Conservation (phyloP, 2,888 invertebrate genomes). For the Pilophorus perplexus region DNA sequence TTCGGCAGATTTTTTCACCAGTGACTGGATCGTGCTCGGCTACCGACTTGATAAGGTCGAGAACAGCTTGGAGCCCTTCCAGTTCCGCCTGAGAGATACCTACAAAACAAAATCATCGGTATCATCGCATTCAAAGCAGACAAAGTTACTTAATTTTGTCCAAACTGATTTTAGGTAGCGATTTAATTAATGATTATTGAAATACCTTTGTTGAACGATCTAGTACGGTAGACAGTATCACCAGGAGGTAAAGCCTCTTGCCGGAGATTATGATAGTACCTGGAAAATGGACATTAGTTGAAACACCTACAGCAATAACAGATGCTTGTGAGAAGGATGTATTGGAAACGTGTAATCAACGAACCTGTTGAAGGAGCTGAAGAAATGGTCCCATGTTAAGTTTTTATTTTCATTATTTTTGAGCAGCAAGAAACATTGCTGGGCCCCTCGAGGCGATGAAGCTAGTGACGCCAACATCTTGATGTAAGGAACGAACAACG, state of each 20-base stretch:
- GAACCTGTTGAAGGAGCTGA: slow-evolving; percentile 64
- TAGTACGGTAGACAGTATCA: slow-evolving; percentile 64
- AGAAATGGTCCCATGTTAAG: slow-evolving; percentile 83
- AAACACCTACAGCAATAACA: neutral
- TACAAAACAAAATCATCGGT: neutral
- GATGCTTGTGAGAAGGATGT: neutral
- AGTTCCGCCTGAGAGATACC: slow-evolving; percentile 74
- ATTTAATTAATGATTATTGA: too few relatives aligned
- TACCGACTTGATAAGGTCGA: slow-evolving; percentile 73
- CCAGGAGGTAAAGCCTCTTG: slow-evolving; percentile 58
- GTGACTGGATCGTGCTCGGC: slow-evolving; percentile 77
- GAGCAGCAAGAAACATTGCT: slow-evolving; percentile 72
- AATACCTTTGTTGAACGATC: slow-evolving; percentile 57
- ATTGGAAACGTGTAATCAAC: too few relatives aligned
- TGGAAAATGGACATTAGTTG: too few relatives aligned
- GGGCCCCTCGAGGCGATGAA: slow-evolving; percentile 70
- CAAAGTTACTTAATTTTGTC: neutral
- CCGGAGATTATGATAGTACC: slow-evolving; percentile 56
- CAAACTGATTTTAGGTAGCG: neutral
- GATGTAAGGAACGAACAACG: slow-evolving; percentile 81
- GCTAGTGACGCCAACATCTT: slow-evolving; percentile 82
- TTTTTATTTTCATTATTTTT: slow-evolving; percentile 62
- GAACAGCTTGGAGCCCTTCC: slow-evolving; percentile 78
- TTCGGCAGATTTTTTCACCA: slow-evolving; percentile 78
- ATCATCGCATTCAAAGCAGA: neutral